Evolutionary conservation across 2,888 invertebrate species (phyloP).

Genomic region (Mesochorus sp.): DNA sequence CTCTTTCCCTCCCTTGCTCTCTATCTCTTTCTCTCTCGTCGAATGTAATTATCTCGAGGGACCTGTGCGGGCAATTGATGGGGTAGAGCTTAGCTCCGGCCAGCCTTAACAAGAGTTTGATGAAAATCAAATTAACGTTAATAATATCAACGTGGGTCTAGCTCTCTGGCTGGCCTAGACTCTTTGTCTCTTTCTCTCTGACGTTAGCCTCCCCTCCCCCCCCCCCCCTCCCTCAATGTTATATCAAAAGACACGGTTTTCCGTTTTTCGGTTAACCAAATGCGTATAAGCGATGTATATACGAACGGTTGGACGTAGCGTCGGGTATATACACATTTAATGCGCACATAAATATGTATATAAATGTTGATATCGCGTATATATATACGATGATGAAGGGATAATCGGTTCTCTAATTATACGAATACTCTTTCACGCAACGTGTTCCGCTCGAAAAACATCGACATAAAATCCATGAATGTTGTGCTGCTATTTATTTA

Average conservation of each 20-base stretch:
- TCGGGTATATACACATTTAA: not conserved
- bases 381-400: not conserved
- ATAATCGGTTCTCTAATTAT: constrained; percentile 35
- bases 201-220: not conserved
- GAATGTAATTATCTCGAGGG: constrained; percentile 62
- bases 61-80: constrained; percentile 63
- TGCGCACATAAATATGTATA: not conserved
- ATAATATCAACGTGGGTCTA: constrained; percentile 62
- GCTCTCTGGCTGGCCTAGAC: constrained; percentile 36
- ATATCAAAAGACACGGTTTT: constrained; percentile 57
- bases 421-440: not conserved
- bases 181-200: not conserved
- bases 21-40: constrained; percentile 46
- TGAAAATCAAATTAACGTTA: constrained; percentile 67
- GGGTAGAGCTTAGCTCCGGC: constrained; percentile 63
- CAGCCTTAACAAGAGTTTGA: constrained; percentile 66
- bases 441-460: not conserved
- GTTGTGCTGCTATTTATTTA: not conserved
- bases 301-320: not conserved
- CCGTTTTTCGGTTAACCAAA: constrained; percentile 37
- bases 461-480: not conserved
- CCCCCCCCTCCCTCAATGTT: too few relatives aligned
- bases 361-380: not conserved
- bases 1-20: constrained; percentile 1
- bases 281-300: constrained; percentile 18